Percentiles rank a stretch among this genome's conserved stretches.
These are phyloP conservation scores for Micromys minutus DNA, from an alignment of 2,113 vertebrate species.

Conservation along the genomic window DNA sequence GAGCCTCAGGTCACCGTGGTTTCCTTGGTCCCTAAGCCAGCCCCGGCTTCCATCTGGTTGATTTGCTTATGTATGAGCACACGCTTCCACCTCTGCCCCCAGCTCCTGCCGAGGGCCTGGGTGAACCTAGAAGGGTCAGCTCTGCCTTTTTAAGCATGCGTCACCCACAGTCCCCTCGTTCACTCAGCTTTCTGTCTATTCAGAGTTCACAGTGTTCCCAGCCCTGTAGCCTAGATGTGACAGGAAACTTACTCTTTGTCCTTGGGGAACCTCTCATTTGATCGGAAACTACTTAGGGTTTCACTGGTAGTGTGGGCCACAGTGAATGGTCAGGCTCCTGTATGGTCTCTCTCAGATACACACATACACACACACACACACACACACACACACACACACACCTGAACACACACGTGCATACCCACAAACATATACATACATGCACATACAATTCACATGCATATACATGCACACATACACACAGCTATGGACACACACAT, in stretches of 20 bases:
- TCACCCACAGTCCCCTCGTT: no score
- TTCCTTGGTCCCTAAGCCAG: background rate
- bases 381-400: background rate
- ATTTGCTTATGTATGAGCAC: background rate
- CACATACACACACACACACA: no score
- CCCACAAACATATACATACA: background rate
- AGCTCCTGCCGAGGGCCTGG: background rate
- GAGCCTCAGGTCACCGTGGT: background rate
- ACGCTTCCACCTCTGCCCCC: no score
- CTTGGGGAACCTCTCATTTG: no score
- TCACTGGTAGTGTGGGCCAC: background rate
- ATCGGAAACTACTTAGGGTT: background rate
- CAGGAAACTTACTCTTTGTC: no score
- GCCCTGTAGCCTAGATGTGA: fast-evolving
- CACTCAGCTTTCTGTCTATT: no score
- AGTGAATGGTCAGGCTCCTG: background rate
- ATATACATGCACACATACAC: background rate
- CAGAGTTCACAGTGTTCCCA: background rate
- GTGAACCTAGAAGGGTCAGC: background rate
- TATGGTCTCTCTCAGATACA: no score
- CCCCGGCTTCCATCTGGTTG: background rate
- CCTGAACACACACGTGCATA: no score
- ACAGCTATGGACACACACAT: background rate
- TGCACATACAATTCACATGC: no score
- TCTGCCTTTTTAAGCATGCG: background rate